Evolutionary conservation across 2,888 invertebrate genomes (phyloP).

Genomic region (Torymus tubicola): DNA sequence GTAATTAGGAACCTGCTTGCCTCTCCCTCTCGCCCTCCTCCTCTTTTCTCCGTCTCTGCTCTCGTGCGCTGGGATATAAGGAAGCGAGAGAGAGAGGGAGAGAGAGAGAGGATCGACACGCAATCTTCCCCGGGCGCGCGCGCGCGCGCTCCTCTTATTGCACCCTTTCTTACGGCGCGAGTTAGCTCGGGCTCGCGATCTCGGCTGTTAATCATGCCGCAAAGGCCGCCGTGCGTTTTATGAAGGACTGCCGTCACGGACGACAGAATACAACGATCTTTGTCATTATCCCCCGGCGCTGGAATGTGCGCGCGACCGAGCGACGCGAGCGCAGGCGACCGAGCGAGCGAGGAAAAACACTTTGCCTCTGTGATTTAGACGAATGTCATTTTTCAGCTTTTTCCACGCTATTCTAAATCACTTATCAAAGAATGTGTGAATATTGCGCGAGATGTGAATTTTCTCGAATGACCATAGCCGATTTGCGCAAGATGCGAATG

Average conservation of each 20-base stretch:
- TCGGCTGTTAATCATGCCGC: constrained; percentile 45
- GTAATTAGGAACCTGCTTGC: constrained; percentile 30
- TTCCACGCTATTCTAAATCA: background rate
- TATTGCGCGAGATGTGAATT: no score
- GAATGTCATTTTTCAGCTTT: background rate
- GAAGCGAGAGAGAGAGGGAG: constrained; percentile 24
- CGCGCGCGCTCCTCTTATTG: constrained; percentile 18
- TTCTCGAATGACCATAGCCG: no score
- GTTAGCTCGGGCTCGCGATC: constrained; percentile 10
- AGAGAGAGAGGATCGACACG: constrained; percentile 28
- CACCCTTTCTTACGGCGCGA: constrained; percentile 41
- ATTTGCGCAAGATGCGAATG: no score
- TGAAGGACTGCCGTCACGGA: constrained; percentile 40
- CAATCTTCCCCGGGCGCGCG: constrained; percentile 17
- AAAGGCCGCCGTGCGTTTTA: constrained; percentile 20
- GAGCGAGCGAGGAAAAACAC: no score
- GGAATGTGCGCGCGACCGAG: constrained; percentile 10
- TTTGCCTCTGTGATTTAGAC: no score
- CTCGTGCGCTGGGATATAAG: constrained; percentile 7
- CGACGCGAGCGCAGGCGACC: no score
- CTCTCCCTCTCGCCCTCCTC: no score
- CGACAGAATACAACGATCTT: constrained; percentile 39
- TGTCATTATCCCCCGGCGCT: constrained; percentile 30
- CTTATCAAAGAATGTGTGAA: no score
- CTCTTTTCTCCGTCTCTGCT: no score